Conservation (phyloP, 2,888 invertebrate species). For the Caenorhabditis uteleia region DNA sequence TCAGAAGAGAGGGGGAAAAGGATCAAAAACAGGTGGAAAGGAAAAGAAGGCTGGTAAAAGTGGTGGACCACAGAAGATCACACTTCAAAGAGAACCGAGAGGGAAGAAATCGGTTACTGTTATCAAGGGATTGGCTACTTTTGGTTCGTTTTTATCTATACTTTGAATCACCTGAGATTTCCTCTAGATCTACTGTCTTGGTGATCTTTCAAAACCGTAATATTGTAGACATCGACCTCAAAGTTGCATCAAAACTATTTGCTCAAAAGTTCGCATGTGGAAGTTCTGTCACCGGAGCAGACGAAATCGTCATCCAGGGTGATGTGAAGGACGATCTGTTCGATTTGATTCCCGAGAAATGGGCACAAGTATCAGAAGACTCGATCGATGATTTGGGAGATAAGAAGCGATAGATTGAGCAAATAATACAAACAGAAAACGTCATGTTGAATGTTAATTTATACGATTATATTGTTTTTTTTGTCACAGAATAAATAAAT, state of each 20-base stretch:
- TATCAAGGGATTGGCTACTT: conserved; percentile 82
- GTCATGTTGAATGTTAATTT: too few species aligned
- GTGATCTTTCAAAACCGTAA: too few species aligned
- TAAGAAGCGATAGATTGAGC: conserved; percentile 59
- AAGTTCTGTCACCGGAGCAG: conserved; percentile 92
- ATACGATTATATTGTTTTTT: neutral
- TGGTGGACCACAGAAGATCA: conserved; percentile 78
- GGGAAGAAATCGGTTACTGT: conserved; percentile 99
- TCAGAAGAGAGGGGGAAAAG: conserved; percentile 95
- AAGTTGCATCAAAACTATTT: conserved; percentile 96
- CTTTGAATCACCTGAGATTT: conserved; percentile 4
- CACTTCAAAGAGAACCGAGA: conserved; percentile 77
- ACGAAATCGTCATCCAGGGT: conserved; percentile 91
- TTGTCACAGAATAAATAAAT: conserved; percentile 1
- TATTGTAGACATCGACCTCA: conserved; percentile 87
- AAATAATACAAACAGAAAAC: too few species aligned
- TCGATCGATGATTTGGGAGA: conserved; percentile 59
- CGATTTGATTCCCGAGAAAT: conserved; percentile 96
- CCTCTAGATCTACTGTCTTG: too few species aligned
- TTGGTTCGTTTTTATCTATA: conserved; percentile 16
- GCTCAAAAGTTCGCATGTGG: conserved; percentile 97
- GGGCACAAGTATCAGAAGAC: conserved; percentile 76
- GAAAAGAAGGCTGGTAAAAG: conserved; percentile 71
- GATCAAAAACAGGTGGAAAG: conserved; percentile 72
- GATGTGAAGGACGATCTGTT: conserved; percentile 95